A percentile compares a stretch with the other conserved stretches of the same genome.
phyloP scores from a whole-genome alignment of 2,797 vertebrate genomes.

The Gambelia wislizenii region DNA sequence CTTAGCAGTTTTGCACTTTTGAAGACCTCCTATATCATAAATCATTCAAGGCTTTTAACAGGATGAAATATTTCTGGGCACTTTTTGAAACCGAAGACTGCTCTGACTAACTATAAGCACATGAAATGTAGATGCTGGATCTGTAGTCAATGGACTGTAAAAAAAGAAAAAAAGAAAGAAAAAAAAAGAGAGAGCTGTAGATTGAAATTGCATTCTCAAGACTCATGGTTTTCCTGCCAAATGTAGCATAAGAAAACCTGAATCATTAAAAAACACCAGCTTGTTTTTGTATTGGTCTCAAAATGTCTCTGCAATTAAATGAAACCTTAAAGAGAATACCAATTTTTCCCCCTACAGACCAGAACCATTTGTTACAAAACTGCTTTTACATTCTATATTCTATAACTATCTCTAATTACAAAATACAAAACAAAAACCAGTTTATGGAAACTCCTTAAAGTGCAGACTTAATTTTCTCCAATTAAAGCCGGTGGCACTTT shows the following conservation, averaged over 20 bases:
- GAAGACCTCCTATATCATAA: slow-evolving; percentile 55
- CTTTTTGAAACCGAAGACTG: slow-evolving; percentile 49
- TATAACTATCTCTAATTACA: slow-evolving; percentile 40
- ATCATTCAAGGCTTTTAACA: slow-evolving; percentile 60
- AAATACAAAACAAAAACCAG: no score
- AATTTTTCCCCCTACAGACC: slow-evolving; percentile 28
- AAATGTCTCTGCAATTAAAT: slow-evolving; percentile 32
- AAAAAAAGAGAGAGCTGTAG: slow-evolving; percentile 52
- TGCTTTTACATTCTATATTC: slow-evolving; percentile 52
- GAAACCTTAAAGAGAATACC: slow-evolving; percentile 41
- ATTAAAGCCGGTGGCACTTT: slow-evolving; percentile 34
- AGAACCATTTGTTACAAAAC: slow-evolving; percentile 33
- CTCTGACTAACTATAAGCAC: slow-evolving; percentile 18
- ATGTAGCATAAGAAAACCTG: slow-evolving; percentile 43
- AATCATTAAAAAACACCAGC: slow-evolving; percentile 48
- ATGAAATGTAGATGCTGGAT: slow-evolving; percentile 26
- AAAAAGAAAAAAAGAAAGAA: no score
- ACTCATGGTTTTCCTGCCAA: slow-evolving; percentile 61
- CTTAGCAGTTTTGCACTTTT: slow-evolving; percentile 58
- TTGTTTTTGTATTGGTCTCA: slow-evolving; percentile 49
- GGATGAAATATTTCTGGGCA: slow-evolving; percentile 34
- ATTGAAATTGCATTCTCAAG: slow-evolving; percentile 58
- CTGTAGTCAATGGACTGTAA: slow-evolving; percentile 52
- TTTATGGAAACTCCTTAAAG: slow-evolving; percentile 47
- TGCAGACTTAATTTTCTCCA: slow-evolving; percentile 18